Evolutionary conservation across 2,113 vertebrate genomes (phyloP).

Genomic region (Genyomyrus donnyi): DNA sequence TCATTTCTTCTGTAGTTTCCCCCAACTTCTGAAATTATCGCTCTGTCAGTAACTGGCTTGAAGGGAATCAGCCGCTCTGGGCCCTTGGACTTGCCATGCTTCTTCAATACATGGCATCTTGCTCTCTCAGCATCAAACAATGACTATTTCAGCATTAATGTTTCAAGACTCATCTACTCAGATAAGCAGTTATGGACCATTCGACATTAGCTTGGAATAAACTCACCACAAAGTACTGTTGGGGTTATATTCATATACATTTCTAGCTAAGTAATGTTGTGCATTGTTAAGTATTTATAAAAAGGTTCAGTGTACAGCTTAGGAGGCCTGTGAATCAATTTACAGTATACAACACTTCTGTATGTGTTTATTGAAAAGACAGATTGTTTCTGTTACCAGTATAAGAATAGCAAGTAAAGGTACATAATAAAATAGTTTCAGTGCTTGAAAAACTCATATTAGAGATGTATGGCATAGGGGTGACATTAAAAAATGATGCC

Average conservation of each 20-base stretch:
- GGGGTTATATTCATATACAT: neutral
- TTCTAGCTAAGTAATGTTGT: neutral
- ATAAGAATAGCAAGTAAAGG: neutral
- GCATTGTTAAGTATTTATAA: neutral
- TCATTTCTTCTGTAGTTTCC: neutral
- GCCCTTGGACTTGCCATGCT: neutral
- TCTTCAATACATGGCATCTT: neutral
- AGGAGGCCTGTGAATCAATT: neutral
- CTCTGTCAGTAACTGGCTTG: neutral
- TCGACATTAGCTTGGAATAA: neutral
- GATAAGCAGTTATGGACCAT: neutral
- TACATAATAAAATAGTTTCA: neutral
- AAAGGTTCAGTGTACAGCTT: neutral
- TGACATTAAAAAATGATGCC: neutral
- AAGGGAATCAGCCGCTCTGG: neutral
- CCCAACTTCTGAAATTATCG: neutral
- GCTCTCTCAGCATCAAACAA: neutral
- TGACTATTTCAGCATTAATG: neutral
- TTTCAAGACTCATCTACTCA: neutral
- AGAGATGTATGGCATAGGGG: neutral
- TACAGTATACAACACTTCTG: neutral
- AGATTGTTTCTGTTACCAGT: neutral
- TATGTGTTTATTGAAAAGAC: neutral
- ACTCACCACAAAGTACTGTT: neutral
- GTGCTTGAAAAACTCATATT: neutral